These are phyloP conservation scores for Lepilemur ruficaudatus DNA, from an alignment of 2,797 vertebrate species.

Conservation along the genomic window DNA sequence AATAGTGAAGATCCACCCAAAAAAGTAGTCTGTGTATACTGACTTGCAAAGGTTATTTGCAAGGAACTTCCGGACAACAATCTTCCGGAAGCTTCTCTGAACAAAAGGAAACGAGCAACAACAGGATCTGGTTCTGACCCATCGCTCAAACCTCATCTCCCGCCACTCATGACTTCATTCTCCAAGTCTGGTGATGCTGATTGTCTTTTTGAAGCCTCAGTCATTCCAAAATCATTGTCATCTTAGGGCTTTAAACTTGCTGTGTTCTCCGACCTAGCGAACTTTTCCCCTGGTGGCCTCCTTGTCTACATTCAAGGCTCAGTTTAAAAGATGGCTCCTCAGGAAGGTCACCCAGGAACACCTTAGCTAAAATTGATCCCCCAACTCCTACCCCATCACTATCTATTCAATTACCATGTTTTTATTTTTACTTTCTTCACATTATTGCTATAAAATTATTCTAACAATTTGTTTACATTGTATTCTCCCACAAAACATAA, in stretches of 20 bases:
- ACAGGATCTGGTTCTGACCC: too few species aligned
- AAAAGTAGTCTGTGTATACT: neutral
- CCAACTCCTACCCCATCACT: neutral
- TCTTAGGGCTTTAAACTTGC: neutral
- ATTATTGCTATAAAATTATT: neutral
- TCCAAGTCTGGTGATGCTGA: neutral
- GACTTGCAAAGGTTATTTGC: neutral
- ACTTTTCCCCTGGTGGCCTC: neutral
- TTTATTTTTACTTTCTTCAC: neutral
- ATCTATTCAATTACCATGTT: neutral
- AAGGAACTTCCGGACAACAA: neutral
- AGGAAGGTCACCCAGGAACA: neutral
- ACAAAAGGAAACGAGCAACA: neutral
- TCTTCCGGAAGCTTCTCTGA: neutral
- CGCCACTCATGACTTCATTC: neutral
- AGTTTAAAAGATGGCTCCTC: neutral
- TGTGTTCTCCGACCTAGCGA: neutral
- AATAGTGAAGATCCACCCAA: neutral
- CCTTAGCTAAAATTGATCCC: neutral
- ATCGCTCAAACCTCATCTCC: neutral
- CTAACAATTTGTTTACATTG: neutral
- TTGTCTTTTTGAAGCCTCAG: neutral
- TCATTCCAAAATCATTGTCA: neutral
- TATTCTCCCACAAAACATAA: neutral
- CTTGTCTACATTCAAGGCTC: neutral